Conservation (phyloP, 2,113 vertebrate species). For the Tachysurus fulvidraco region DNA sequence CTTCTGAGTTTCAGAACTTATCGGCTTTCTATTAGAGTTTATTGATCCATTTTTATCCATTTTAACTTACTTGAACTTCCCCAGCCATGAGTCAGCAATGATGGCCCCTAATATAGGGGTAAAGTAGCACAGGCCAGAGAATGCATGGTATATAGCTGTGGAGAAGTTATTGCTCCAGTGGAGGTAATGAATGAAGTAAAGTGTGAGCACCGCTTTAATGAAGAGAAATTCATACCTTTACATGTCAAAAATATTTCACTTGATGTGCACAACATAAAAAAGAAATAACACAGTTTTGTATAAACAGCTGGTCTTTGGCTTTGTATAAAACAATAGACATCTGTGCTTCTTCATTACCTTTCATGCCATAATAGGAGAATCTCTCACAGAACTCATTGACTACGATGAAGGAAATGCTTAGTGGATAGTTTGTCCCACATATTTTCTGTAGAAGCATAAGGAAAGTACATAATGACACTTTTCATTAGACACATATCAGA, state of each 20-base stretch:
- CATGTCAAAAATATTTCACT: background rate
- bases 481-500: background rate
- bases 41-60: too few relatives aligned
- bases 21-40: background rate
- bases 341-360: conserved; percentile 76
- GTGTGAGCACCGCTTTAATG: conserved; percentile 85
- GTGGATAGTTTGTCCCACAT: conserved; percentile 90
- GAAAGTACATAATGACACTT: conserved; percentile 1
- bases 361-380: conserved; percentile 99
- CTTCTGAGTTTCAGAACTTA: background rate
- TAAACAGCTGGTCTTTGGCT: background rate
- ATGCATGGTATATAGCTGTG: conserved; percentile 93
- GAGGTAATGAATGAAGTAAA: conserved; percentile 92
- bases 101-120: conserved; percentile 91
- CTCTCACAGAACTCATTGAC: conserved; percentile 98
- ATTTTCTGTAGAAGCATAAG: conserved; percentile 78
- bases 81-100: conserved; percentile 96
- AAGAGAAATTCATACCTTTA: conserved; percentile 23
- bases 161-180: conserved; percentile 89
- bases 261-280: background rate
- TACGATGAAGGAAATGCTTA: conserved; percentile 92
- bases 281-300: background rate
- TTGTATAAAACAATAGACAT: background rate
- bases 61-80: conserved; percentile 89
- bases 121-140: conserved; percentile 92